Base-by-base conservation (phyloP, 2,797 vertebrate species). In the Ptychobarbus kaznakovi region DNA sequence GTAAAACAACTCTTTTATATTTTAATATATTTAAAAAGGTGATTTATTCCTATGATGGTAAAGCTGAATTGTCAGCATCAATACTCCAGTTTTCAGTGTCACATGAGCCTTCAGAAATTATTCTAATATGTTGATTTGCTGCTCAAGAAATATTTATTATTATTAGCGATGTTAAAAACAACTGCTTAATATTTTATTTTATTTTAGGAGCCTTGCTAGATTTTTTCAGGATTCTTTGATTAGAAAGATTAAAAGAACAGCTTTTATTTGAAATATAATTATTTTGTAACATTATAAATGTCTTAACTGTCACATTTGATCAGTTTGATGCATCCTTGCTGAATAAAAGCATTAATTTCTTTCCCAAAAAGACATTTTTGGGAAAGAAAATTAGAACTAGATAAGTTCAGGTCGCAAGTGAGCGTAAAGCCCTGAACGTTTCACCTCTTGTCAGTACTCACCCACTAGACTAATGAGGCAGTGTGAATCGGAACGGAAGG, bases 401-500 rank as follows among this genome's bases (percentile, higher is more conserved):
- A 81, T 76, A 22, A 76, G 40, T 74, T 83, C 4, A 38, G 51
- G 66, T 49, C n/a, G 3, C 42, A 16, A 22, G 20, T 3, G 28
- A 22, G 40, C 5, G 16, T 46, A 79, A 49, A 53, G 66, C 20
- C 68, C 56, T 82, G 7, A 85, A 80, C 2, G 7, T 63, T 83
- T 72, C 75, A 75, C 73, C 40, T 73, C 32, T 28, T n/a, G n/a
- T 68, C 40, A 53, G 49, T 16, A 49, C 28, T 58, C 28, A 20
- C 66, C 16, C 73, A 84, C 74, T 81, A 78, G 82, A 80, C 35
- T 86, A 86, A 81, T 82, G 63, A 76, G 77, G 51, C 70, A 74
- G 42, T 28, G 16, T 72, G 53, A 65, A 70, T 72, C 65, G 72
- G n/a, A 25, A 51, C 1, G 1, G 73, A 78, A n/a, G 66, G 46